A percentile compares a stretch with the other conserved stretches of the same genome.
Conservation (phyloP, 2,888 invertebrate species). For the Drosophila putrida region DNA sequence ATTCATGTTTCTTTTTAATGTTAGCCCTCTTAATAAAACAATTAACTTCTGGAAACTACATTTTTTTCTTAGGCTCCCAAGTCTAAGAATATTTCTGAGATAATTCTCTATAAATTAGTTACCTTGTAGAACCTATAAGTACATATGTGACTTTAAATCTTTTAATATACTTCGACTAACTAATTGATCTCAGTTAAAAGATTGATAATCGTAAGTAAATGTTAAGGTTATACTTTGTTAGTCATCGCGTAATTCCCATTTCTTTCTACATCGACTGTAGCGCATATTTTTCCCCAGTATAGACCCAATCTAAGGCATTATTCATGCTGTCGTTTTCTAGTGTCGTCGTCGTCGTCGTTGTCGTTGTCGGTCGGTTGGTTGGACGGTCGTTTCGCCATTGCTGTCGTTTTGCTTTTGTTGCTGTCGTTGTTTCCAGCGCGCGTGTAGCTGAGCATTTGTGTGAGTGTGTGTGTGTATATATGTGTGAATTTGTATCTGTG, state of each 20-base stretch:
- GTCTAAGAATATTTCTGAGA: too few species aligned
- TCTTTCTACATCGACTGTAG: conserved; percentile 42
- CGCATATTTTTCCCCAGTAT: conserved; percentile 53
- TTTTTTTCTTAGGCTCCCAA: too few species aligned
- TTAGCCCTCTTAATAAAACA: too few species aligned
- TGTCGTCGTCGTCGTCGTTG: conserved; percentile 47
- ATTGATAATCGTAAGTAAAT: neutral
- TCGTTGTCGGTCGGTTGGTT: conserved; percentile 32
- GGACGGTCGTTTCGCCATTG: conserved; percentile 46
- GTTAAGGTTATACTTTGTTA: conserved; percentile 1
- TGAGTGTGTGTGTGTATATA: conserved; percentile 12
- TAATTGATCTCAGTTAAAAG: neutral
- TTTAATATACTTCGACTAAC: too few species aligned
- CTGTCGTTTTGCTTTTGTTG: conserved; percentile 31
- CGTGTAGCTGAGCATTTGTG: conserved; percentile 69
- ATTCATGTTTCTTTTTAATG: too few species aligned
- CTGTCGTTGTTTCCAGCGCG: conserved; percentile 72
- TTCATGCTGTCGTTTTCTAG: conserved; percentile 68
- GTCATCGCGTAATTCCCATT: conserved; percentile 22
- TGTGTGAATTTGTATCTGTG: conserved; percentile 33
- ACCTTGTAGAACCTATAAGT: too few species aligned
- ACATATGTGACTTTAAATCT: too few species aligned
- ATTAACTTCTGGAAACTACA: too few species aligned
- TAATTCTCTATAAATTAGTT: too few species aligned
- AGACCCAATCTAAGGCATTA: conserved; percentile 63